phyloP scores from a whole-genome alignment of 2,113 vertebrate genomes.

The Stercorarius parasiticus region DNA sequence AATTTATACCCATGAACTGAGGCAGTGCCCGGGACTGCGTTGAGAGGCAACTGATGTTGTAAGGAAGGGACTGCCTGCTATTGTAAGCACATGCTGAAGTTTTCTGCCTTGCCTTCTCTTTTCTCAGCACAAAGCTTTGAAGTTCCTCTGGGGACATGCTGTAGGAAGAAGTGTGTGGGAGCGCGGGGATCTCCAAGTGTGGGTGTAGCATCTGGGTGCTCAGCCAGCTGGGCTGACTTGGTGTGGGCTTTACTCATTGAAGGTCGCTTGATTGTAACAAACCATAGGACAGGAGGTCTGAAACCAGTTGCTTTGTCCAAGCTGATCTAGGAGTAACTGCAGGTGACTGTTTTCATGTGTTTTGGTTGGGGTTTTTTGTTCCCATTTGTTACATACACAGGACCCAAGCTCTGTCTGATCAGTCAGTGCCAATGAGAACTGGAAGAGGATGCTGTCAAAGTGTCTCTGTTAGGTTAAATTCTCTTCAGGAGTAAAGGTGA shows the following conservation, averaged over 20 bases:
- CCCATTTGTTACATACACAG: neutral
- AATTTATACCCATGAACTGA: neutral
- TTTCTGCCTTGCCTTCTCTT: neutral
- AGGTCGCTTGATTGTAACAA: neutral
- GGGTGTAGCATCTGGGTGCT: neutral
- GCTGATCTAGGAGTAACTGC: neutral
- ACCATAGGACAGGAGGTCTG: neutral
- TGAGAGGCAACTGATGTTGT: neutral
- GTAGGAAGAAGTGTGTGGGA: neutral
- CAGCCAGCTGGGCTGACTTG: neutral
- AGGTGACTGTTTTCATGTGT: neutral
- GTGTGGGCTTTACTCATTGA: neutral
- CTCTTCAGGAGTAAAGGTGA: neutral
- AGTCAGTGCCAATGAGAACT: neutral
- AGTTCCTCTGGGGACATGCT: neutral
- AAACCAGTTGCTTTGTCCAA: neutral
- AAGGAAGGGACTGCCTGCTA: neutral
- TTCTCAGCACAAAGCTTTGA: neutral
- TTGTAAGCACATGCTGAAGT: neutral
- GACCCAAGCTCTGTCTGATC: neutral
- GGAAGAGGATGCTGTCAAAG: neutral
- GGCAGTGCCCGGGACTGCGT: neutral
- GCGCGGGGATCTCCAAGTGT: neutral
- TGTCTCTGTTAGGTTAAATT: neutral
- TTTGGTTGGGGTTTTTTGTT: neutral